Conservation (phyloP, 2,888 invertebrate genomes). For the Acanthoscelides obtectus region DNA sequence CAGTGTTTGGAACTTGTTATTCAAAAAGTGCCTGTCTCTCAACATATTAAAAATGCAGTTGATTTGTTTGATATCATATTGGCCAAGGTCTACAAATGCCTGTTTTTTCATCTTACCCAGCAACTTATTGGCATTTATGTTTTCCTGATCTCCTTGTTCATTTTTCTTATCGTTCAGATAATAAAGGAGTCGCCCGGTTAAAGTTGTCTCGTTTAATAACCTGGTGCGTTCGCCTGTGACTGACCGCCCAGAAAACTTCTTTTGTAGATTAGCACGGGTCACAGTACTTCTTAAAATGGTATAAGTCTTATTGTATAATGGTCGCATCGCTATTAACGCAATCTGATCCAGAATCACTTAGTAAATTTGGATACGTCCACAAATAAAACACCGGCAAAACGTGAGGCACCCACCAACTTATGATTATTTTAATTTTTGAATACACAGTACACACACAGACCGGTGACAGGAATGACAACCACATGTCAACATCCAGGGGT, state of each 20-base stretch:
- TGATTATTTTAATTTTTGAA: too few species aligned
- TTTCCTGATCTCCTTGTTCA: slow-evolving; percentile 2
- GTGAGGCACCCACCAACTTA: too few species aligned
- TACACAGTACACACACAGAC: too few species aligned
- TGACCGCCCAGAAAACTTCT: slow-evolving; percentile 4
- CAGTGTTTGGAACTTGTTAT: slow-evolving; percentile 23
- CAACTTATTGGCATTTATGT: background rate
- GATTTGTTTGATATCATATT: slow-evolving; percentile 18
- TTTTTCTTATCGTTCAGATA: slow-evolving; percentile 25
- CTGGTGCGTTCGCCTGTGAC: slow-evolving; percentile 12
- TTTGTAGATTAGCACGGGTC: background rate
- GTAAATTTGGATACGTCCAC: too few species aligned
- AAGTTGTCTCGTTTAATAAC: slow-evolving; percentile 20
- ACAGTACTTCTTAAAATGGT: background rate
- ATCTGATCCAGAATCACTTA: background rate
- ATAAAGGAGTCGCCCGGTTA: slow-evolving; percentile 30
- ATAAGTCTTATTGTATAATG: background rate
- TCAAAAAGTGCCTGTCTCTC: slow-evolving; percentile 12
- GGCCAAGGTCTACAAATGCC: slow-evolving; percentile 11
- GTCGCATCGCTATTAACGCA: background rate
- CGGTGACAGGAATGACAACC: too few species aligned
- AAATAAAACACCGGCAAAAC: background rate
- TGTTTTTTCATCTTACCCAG: slow-evolving; percentile 8
- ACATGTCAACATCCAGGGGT: too few species aligned
- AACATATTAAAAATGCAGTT: slow-evolving; percentile 17